A percentile compares a stretch with the other conserved stretches of the same genome.
Conservation (phyloP, 2,113 vertebrate genomes). For the Cottus gobio region DNA sequence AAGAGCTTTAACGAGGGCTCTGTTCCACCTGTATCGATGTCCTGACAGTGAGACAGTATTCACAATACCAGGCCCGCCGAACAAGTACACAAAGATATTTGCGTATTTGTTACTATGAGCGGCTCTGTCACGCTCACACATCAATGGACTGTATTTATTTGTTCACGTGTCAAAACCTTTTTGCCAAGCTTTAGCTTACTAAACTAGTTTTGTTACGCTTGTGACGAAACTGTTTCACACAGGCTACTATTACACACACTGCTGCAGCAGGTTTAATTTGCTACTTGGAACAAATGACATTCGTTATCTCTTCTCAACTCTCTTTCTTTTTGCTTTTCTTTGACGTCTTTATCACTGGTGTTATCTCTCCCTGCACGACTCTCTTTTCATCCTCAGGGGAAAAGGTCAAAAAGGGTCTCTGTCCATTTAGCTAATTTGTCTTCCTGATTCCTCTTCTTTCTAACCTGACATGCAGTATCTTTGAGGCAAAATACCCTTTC, state of each 20-base stretch:
- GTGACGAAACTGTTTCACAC: neutral
- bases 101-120: neutral
- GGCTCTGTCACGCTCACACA: neutral
- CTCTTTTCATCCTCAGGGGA: neutral
- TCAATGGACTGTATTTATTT: neutral
- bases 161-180: neutral
- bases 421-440: constrained; percentile 8
- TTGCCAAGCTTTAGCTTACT: neutral
- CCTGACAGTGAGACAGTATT: neutral
- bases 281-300: neutral
- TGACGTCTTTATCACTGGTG: neutral
- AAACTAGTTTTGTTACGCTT: neutral
- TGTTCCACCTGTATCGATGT: neutral
- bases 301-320: neutral
- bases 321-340: neutral
- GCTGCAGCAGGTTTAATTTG: neutral
- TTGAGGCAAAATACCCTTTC: neutral
- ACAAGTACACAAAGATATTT: neutral
- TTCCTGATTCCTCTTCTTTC: neutral
- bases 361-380: neutral
- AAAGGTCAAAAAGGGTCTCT: neutral
- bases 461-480: neutral
- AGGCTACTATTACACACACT: neutral
- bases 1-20: neutral
- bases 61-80: neutral